phyloP scores from a whole-genome alignment of 2,888 invertebrate genomes.

The Hetaerina titia region DNA sequence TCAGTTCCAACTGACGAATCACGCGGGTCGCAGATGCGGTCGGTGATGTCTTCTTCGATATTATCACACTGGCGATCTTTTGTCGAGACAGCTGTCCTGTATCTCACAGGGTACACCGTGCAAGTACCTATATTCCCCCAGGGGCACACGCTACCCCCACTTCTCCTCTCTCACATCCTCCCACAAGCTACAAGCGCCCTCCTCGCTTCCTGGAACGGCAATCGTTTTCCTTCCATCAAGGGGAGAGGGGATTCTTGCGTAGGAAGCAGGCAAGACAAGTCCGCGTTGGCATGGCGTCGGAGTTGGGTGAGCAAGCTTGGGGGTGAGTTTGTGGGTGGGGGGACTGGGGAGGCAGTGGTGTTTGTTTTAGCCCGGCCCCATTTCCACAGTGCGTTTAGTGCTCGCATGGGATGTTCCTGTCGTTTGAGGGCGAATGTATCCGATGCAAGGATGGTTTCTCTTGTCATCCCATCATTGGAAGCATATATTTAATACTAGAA shows the following conservation, averaged over 20 bases:
- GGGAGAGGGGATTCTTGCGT: background rate
- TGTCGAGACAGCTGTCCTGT: conserved; percentile 14
- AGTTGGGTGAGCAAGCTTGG: background rate
- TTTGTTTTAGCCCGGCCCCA: conserved; percentile 7
- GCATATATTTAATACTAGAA: too few species aligned
- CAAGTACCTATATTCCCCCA: background rate
- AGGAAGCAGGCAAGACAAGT: background rate
- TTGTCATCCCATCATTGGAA: background rate
- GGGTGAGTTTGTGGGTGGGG: background rate
- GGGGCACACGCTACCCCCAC: background rate
- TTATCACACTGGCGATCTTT: background rate
- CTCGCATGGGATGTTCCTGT: background rate
- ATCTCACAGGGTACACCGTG: background rate
- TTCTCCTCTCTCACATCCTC: background rate
- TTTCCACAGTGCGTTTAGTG: background rate
- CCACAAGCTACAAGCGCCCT: background rate
- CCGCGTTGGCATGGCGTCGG: background rate
- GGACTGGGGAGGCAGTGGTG: background rate
- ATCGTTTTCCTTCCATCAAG: background rate
- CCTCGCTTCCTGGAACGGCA: background rate
- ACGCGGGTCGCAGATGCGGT: background rate
- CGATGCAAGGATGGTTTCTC: background rate
- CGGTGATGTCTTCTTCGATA: conserved; percentile 1
- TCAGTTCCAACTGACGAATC: background rate
- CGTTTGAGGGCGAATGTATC: background rate